These are phyloP conservation scores for Steinernema khuongi DNA, from an alignment of 1,140 invertebrate species.

Conservation along the genomic window DNA sequence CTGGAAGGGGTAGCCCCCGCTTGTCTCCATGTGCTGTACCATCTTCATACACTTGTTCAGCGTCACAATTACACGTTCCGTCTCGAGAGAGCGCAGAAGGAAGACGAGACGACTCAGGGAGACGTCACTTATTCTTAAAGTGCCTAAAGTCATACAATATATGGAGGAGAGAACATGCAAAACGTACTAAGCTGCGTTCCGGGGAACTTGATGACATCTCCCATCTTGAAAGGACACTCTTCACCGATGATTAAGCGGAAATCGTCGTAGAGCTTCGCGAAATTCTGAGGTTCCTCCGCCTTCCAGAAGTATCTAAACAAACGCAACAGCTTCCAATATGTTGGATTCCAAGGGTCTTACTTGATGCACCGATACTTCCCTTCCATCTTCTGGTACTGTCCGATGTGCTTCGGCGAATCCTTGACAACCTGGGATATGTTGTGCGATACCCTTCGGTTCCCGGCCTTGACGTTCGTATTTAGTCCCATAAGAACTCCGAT, in stretches of 20 bases:
- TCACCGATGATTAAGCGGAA: conserved; percentile 31
- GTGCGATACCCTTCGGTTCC: conserved; percentile 47
- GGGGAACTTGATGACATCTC: conserved; percentile 52
- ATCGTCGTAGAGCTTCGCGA: conserved; percentile 31
- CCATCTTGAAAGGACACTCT: conserved; percentile 49
- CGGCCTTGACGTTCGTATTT: conserved; percentile 24
- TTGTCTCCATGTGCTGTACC: conserved; percentile 35
- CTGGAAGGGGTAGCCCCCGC: conserved; percentile 43
- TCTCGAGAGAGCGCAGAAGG: conserved; percentile 37
- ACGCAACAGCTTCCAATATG: not conserved
- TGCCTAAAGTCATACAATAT: conserved; percentile 38
- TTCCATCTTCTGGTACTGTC: conserved; percentile 54
- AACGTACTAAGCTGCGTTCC: conserved; percentile 44
- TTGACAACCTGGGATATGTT: conserved; percentile 37
- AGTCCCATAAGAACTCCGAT: not conserved
- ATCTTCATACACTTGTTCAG: conserved; percentile 31
- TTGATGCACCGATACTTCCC: conserved; percentile 49
- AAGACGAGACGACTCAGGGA: conserved; percentile 41
- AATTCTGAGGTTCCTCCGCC: conserved; percentile 27
- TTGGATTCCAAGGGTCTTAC: conserved; percentile 24
- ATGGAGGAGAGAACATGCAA: conserved; percentile 1
- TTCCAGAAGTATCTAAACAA: conserved; percentile 49
- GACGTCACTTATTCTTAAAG: conserved; percentile 48
- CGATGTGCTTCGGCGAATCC: conserved; percentile 46
- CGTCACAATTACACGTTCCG: conserved; percentile 44